Conservation (phyloP, 2,888 invertebrate species). For the Dryobota labecula region DNA sequence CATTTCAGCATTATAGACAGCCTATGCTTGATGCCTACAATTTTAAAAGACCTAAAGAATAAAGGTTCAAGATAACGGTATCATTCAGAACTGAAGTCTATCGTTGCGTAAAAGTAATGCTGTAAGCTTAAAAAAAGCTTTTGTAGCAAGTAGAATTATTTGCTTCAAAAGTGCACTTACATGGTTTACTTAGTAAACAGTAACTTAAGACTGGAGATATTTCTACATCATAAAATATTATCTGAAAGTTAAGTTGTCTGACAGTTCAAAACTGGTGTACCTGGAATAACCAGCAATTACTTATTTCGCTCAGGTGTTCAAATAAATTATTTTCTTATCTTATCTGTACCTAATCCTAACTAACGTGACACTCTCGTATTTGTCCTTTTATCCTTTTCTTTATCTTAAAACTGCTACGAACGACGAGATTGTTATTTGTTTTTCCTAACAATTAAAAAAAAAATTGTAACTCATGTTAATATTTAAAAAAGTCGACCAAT, state of each 20-base stretch:
- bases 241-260: background rate
- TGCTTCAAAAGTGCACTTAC: background rate
- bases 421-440: background rate
- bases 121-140: background rate
- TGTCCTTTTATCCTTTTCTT: background rate
- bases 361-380: background rate
- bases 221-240: background rate
- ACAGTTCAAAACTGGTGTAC: background rate
- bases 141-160: background rate
- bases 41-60: background rate
- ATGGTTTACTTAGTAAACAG: background rate
- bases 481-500: background rate
- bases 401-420: background rate
- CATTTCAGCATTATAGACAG: background rate
- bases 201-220: no score
- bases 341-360: background rate
- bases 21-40: background rate
- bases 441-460: background rate
- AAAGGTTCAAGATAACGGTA: background rate
- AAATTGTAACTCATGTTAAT: background rate
- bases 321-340: background rate
- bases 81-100: background rate
- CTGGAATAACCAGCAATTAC: no score
- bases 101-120: background rate
- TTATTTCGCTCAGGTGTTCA: background rate